Base-by-base conservation (phyloP, 30 jellyfish, hydroid and myxozoan species). In the Cassiopea xamachana region DNA sequence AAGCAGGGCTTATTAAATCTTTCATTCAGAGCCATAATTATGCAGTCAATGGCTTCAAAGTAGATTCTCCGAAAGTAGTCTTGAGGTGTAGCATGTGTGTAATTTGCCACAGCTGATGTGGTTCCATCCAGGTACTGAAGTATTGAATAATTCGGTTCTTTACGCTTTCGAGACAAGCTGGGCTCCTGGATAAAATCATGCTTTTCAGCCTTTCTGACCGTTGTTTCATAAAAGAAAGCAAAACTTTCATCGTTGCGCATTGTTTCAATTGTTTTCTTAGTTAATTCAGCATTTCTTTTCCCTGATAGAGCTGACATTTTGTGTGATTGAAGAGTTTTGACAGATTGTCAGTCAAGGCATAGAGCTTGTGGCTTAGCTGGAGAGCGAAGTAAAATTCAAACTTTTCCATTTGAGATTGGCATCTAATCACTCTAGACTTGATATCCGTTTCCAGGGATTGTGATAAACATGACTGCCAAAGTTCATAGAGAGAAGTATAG, bases 221-320 rank as follows among this genome's bases (percentile, higher is more conserved):
- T 45, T 64, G 90, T n/a, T 60, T 82, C 90, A 81, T 58, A 82
- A 64, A 69, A 82, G 27, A 82, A 16, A 19, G 39, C 69, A 81
- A 82, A 82, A 82, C 49, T 64, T 82, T 82, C 83, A 1, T 82
- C 83, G 69, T 43, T 82, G 6, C 92, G 73, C 96, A 89, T 89
- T 4, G 92, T 87, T 46, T 89, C 81, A 50, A 81, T 43, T 44
- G 96, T 89, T 45, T 89, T 44, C 39, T 61, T 68, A 9, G 96
- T 89, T 74, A 88, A 59, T n/a, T 43, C 60, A n/a, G 80, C 96
- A 48, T 60, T 86, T 74, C 92, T 75, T 47, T 89, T 76, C 50
- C 96, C 96, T 43, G 73, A 17, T n/a, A 89, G 70, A 89, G 91
- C 96, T 12, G 90, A 71, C 92, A 89, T 89, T 77, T 80, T 89